Conservation (phyloP, 1,140 invertebrate genomes). For the Caenorhabditis briggsae region DNA sequence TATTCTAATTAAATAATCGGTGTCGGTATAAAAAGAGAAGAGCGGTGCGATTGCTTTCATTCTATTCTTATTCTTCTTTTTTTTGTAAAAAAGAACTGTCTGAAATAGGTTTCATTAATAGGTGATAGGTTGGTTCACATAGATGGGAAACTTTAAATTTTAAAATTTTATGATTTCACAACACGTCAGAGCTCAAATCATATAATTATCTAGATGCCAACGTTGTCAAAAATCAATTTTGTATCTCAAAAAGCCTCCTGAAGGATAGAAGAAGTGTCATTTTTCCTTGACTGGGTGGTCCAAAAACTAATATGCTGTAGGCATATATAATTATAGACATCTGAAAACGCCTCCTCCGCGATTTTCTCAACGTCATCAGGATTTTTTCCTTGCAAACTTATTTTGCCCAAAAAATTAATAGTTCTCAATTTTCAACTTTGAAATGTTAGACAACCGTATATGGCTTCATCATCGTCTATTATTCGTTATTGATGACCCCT, state of each 20-base stretch:
- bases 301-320: too few relatives aligned
- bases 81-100: neutral
- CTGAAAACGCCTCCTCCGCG: too few relatives aligned
- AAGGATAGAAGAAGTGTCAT: too few relatives aligned
- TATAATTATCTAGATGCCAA: too few relatives aligned
- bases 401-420: slow-evolving; percentile 5
- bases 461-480: slow-evolving; percentile 34
- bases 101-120: neutral
- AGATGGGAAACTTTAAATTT: neutral
- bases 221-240: too few relatives aligned
- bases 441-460: slow-evolving; percentile 37
- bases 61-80: neutral
- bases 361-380: too few relatives aligned
- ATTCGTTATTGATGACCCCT: slow-evolving; percentile 20
- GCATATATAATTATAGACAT: too few relatives aligned
- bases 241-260: too few relatives aligned
- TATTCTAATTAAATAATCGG: slow-evolving; percentile 48
- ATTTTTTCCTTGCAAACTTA: too few relatives aligned
- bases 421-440: slow-evolving; percentile 10
- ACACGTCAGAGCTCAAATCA: too few relatives aligned
- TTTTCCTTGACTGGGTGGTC: too few relatives aligned
- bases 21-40: neutral
- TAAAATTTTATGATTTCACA: neutral
- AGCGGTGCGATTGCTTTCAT: slow-evolving; percentile 8
- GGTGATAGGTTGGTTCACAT: neutral